Evolutionary conservation across 2,113 vertebrate genomes (phyloP).

Genomic region (Columba janthina): DNA sequence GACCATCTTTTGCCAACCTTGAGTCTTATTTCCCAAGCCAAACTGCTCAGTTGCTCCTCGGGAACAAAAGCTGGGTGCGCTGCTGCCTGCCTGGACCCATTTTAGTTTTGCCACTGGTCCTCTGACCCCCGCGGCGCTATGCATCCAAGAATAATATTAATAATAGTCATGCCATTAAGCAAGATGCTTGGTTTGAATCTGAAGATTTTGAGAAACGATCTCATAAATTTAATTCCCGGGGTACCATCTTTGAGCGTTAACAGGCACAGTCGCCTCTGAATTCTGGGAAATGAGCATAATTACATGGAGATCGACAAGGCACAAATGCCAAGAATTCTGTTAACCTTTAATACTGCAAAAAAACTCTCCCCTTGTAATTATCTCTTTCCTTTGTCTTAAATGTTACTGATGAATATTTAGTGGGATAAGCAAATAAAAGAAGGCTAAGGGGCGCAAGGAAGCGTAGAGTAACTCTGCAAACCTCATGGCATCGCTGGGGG

Average conservation of each 20-base stretch:
- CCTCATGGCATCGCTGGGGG: background rate
- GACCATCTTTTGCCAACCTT: background rate
- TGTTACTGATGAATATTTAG: conserved; percentile 83
- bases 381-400: conserved; percentile 83
- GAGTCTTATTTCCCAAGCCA: background rate
- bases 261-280: conserved; percentile 76
- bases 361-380: conserved; percentile 81
- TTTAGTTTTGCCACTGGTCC: conserved; percentile 37
- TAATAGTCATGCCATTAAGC: conserved; percentile 71
- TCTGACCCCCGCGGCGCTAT: conserved; percentile 39
- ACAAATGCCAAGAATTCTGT: conserved; percentile 86
- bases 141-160: conserved; percentile 77
- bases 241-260: conserved; percentile 76
- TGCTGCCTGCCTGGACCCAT: background rate
- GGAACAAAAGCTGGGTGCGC: background rate
- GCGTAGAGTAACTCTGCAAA: background rate
- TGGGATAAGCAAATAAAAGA: conserved; percentile 74
- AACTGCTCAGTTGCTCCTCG: background rate
- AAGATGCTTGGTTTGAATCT: conserved; percentile 66
- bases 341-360: conserved; percentile 83
- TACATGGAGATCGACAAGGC: conserved; percentile 83
- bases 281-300: conserved; percentile 84
- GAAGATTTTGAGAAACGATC: conserved; percentile 74
- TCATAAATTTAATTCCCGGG: conserved; percentile 82
- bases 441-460: conserved; percentile 45